Conservation (phyloP, 2,888 invertebrate genomes). For the Nomada lathburiana region DNA sequence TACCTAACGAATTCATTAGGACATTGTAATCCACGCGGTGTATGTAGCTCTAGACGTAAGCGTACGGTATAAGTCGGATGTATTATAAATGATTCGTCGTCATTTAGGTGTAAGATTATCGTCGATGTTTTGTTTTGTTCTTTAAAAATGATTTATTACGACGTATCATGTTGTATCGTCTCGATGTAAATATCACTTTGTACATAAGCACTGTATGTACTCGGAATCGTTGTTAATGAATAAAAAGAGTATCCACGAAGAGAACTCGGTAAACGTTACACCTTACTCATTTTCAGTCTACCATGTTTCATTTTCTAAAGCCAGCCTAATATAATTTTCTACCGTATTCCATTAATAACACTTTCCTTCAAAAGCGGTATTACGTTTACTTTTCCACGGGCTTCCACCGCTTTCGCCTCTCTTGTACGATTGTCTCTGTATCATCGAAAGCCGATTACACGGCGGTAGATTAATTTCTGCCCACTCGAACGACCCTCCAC, state of each 20-base stretch:
- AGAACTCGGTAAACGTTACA: constrained; percentile 2
- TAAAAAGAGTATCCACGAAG: constrained; percentile 79
- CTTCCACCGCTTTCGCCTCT: constrained; percentile 59
- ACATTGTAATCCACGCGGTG: constrained; percentile 23
- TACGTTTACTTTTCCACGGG: constrained; percentile 63
- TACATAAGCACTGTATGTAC: constrained; percentile 82
- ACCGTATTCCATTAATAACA: constrained; percentile 14
- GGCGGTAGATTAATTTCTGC: constrained; percentile 82
- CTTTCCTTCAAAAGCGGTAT: constrained; percentile 66
- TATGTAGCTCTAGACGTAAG: constrained; percentile 45
- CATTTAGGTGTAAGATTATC: constrained; percentile 59
- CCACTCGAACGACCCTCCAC: constrained; percentile 53
- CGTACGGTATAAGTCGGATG: constrained; percentile 49
- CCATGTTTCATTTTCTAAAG: background rate
- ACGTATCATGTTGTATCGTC: constrained; percentile 71
- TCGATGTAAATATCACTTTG: constrained; percentile 81
- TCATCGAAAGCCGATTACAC: constrained; percentile 82
- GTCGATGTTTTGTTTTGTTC: constrained; percentile 75
- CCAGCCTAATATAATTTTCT: constrained; percentile 60
- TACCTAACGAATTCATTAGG: constrained; percentile 18
- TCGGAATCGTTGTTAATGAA: constrained; percentile 81
- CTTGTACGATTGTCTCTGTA: constrained; percentile 73
- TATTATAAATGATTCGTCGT: constrained; percentile 53
- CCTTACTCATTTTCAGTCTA: background rate
- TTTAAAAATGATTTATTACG: constrained; percentile 75